Percentiles rank a stretch among this genome's conserved stretches.
Evolutionary conservation across 2,888 invertebrate species (phyloP).

Genomic region (Cosmia pyralina): DNA sequence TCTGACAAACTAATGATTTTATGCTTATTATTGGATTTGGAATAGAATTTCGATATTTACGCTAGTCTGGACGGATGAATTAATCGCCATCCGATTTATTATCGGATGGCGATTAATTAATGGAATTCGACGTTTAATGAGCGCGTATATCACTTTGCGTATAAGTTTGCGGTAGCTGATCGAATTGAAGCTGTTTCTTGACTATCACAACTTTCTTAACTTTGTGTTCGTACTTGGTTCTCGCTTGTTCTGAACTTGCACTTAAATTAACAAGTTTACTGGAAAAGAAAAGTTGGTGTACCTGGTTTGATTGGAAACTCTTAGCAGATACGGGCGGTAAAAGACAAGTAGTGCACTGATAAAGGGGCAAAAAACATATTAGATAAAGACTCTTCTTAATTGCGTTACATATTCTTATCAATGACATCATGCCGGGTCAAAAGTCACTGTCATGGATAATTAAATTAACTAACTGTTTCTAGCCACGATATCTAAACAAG

Average conservation of each 20-base stretch:
- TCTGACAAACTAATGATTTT: conserved; percentile 40
- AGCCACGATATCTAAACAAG: too few species aligned
- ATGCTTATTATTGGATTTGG: conserved; percentile 22
- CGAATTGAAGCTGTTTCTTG: conserved; percentile 33
- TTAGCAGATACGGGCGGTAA: neutral
- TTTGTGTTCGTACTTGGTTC: conserved; percentile 6
- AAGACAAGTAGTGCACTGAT: neutral
- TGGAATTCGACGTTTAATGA: neutral
- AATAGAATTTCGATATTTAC: conserved; percentile 43
- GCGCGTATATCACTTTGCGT: neutral
- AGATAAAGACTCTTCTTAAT: too few species aligned
- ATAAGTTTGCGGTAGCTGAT: conserved; percentile 12
- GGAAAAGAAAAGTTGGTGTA: conserved; percentile 6
- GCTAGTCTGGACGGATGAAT: neutral
- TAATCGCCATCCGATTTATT: conserved; percentile 15
- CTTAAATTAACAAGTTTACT: conserved; percentile 40
- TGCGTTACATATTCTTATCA: too few species aligned
- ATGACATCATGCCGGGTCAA: neutral
- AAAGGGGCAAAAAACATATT: too few species aligned
- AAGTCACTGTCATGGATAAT: neutral
- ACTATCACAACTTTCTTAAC: conserved; percentile 25
- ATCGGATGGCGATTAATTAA: conserved; percentile 21
- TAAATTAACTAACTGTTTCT: neutral
- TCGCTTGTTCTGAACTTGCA: conserved; percentile 12
- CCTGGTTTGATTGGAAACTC: conserved; percentile 25